Evolutionary conservation across 2,113 vertebrate species (phyloP), one percentile per base, ranked within the genome.

Genomic region (Labeo rohita): DNA sequence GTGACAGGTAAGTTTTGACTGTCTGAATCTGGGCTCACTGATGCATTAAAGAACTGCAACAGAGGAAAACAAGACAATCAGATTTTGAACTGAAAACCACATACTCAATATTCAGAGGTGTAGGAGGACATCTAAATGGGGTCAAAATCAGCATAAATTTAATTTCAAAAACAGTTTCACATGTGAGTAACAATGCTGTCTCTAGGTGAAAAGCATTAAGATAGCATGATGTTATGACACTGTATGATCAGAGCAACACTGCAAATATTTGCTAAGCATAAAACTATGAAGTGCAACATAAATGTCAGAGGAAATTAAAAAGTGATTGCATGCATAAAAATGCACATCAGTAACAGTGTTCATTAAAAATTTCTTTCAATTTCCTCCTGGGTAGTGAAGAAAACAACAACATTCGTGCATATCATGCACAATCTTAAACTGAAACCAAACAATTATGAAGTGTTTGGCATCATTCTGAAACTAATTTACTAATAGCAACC

Each of bases 31-130:
- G 96, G 95, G 90, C 43, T 97, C 93, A 95, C 93, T 36, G 97
- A 95, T 82, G 96, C 96, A 93, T 96, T 99, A 87, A 99, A 95
- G 92, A 99, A 98, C 98, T 99, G 94, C 76, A 93, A 75, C 63
- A 73, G 56, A 59, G 39, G 82, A 87, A 80, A 47, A 66, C 3
- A 43, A 54, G 16, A 49, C 4, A 21, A 61, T 86, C 28, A 87
- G 56, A 59, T 79, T 52, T 47, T 61, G 34, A 50, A 52, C 45
- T 83, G 21, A 36, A 80, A 75, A 54, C 86, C 65, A 50, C 54
- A 54, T 83, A n/a, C 8, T 77, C 28, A 77, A 34, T 49, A 77
- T 77, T 77, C 74, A 52, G 8, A 77, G 4, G 23, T 77, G 75
- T 77, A 52, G 75, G 50, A 54, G 50, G 49, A 54, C 50, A 21